Evolutionary conservation across 2,113 vertebrate genomes (phyloP).

Genomic region (Delphinus delphis): DNA sequence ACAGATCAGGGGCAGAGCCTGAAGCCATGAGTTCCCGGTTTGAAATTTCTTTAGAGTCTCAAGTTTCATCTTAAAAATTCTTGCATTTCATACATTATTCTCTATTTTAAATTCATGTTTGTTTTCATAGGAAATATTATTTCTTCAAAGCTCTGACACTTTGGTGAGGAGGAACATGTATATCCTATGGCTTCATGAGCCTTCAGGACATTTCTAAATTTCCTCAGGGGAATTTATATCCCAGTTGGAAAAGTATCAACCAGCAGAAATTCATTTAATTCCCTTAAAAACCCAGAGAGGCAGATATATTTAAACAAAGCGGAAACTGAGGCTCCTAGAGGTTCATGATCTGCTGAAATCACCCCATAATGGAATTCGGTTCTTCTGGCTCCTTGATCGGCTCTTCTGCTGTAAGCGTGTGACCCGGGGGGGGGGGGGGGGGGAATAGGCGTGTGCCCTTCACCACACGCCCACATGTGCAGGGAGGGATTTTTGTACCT

Average conservation of each 20-base stretch:
- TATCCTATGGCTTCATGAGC: not conserved
- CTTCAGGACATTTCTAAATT: not conserved
- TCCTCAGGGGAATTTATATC: not conserved
- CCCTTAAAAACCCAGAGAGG: not conserved
- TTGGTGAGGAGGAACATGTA: not conserved
- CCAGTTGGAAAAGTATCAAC: not conserved
- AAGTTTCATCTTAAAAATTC: not conserved
- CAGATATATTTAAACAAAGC: not conserved
- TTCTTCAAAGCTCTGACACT: not conserved
- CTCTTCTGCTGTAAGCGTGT: not conserved
- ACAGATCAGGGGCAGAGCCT: not conserved
- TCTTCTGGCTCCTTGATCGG: not conserved
- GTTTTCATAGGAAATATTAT: not conserved
- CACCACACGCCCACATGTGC: not conserved
- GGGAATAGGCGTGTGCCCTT: not conserved
- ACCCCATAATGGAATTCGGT: too few species aligned
- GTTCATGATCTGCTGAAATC: not conserved
- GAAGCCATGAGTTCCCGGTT: not conserved
- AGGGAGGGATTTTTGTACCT: not conserved
- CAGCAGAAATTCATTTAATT: not conserved
- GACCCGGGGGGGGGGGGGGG: accelerated
- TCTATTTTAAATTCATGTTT: not conserved
- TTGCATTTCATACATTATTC: not conserved
- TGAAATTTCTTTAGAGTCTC: not conserved
- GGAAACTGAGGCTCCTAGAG: not conserved